Base-by-base conservation (phyloP, 2,888 invertebrate genomes). In the Melitaea athalia region DNA sequence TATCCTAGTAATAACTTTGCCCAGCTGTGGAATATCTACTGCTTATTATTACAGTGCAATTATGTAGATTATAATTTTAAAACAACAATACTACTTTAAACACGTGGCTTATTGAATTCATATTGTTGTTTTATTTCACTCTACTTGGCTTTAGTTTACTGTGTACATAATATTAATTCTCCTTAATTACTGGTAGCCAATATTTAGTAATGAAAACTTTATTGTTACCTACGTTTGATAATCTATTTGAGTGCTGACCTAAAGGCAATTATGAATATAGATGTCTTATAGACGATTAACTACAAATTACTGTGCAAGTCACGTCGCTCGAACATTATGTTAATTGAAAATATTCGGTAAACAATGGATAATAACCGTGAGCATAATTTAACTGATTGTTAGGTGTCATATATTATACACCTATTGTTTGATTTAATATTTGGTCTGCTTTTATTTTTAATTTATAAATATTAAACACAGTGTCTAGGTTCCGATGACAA, bases 331-430 rank as follows among this genome's bases (percentile, higher is more conserved):
- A n/a, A n/a, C 15, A 57, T 12, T 67, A 33, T 12, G 67, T 59
- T 63, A 50, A 66, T 67, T 63, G 59, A 43, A 65, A 59, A n/a
- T 59, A 59, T 15, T 33, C 33, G 8, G 45, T 47, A 59, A 62
- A 67, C 68, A 68, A 68, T 64, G n/a, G 63, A 59, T 52, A 43
- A 68, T 68, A 55, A 49, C 17, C 17, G 24, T 11, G 42, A 49
- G 15, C 43, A 49, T 31, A 50, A 57, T 50, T 67, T 38, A 7
- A 45, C 45, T 43, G 59, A 38, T 59, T 59, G n/a, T 43, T 24
- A 43, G 17, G 43, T 59, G 43, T 33, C 33, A n/a, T 33, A 33
- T 33, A n/a, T 8, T 33, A n/a, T 8, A 38, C 8, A 38, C 38
- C 38, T 38, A 38, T 38, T 38, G 33, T 55, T 38, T 33, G 33